Conservation (phyloP, 2,888 invertebrate genomes). For the Himalopsyche japonica region DNA sequence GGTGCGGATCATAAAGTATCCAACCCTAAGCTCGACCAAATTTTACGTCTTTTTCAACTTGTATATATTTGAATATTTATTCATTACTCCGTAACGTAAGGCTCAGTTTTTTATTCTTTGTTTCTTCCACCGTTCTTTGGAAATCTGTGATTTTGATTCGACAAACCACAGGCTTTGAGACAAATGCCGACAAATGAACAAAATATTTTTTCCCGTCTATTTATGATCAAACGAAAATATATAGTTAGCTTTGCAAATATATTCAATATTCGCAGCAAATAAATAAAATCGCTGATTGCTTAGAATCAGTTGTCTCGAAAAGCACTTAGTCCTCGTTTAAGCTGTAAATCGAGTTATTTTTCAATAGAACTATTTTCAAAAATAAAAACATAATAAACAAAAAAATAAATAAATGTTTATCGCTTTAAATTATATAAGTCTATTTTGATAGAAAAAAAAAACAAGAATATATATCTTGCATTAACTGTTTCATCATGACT, state of each 20-base stretch:
- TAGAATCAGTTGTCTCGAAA: too few relatives aligned
- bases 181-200: background rate
- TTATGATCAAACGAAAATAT: too few relatives aligned
- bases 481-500: background rate
- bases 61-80: conserved; percentile 29
- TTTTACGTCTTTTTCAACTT: conserved; percentile 8
- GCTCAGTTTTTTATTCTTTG: background rate
- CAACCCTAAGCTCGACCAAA: conserved; percentile 13
- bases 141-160: background rate
- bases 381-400: too few relatives aligned
- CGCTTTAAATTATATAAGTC: too few relatives aligned
- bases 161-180: background rate
- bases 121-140: background rate
- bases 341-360: too few relatives aligned
- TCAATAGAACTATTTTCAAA: too few relatives aligned
- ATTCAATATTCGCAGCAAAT: too few relatives aligned
- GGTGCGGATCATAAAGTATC: conserved; percentile 25
- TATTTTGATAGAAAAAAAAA: too few relatives aligned
- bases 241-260: too few relatives aligned
- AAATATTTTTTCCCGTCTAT: background rate
- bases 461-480: background rate
- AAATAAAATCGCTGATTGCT: too few relatives aligned
- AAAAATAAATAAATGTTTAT: too few relatives aligned
- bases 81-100: conserved; percentile 8
- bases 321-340: too few relatives aligned